These are phyloP conservation scores for Ptychobarbus kaznakovi DNA, from an alignment of 2,797 vertebrate genomes.

Conservation along the genomic window DNA sequence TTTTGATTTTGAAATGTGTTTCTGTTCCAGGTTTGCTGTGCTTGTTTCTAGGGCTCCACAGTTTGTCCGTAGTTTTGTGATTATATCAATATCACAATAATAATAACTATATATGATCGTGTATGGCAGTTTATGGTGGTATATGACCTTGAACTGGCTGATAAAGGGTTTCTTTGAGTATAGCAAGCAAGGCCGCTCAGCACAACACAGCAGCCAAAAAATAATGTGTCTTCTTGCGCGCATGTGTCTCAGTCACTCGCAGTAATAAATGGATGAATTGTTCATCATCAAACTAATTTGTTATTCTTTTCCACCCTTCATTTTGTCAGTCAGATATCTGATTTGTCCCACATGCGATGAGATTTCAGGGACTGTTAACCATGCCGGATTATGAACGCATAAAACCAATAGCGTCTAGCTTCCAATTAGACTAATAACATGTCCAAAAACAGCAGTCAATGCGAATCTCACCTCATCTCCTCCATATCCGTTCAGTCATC, in stretches of 20 bases:
- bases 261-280: neutral
- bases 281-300: constrained; percentile 22
- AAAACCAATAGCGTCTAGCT: neutral
- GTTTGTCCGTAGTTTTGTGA: too few relatives aligned
- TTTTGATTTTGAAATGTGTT: too few relatives aligned
- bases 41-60: too few relatives aligned
- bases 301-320: constrained; percentile 21
- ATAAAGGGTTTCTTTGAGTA: neutral
- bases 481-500: constrained; percentile 33
- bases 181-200: neutral
- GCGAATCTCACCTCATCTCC: constrained; percentile 28
- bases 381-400: constrained; percentile 9
- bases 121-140: neutral
- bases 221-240: neutral
- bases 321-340: constrained; percentile 30
- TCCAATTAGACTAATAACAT: constrained; percentile 45
- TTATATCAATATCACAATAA: too few relatives aligned
- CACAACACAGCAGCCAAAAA: neutral
- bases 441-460: constrained; percentile 35
- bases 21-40: too few relatives aligned
- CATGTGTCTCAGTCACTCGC: neutral
- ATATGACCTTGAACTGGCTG: neutral
- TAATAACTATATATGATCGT: too few relatives aligned
- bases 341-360: constrained; percentile 34
- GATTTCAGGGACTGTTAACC: constrained; percentile 49